Evolutionary conservation across 2,797 vertebrate species (phyloP).

Genomic region (Vireo griseus): DNA sequence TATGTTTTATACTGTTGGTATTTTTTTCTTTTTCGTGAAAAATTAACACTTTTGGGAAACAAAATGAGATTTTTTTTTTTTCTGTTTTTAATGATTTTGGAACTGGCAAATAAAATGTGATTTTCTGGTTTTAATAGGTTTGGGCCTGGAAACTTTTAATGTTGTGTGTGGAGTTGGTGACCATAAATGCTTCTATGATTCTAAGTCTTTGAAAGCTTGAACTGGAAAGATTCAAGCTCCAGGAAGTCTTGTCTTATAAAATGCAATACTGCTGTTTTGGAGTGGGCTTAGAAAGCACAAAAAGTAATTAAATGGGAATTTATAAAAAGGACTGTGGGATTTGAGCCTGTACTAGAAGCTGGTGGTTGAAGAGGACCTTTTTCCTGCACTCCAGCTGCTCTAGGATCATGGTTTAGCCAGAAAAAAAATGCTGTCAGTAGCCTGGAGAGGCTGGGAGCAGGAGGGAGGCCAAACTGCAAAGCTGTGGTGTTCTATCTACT

Average conservation of each 20-base stretch:
- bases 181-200: neutral
- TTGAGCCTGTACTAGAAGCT: neutral
- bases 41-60: constrained; percentile 19
- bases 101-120: constrained; percentile 49
- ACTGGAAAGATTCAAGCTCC: neutral
- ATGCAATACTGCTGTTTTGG: neutral
- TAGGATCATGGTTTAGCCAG: neutral
- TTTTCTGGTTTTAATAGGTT: constrained; percentile 28
- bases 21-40: neutral
- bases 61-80: neutral
- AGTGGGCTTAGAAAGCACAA: neutral
- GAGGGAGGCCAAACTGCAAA: neutral
- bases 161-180: neutral
- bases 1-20: neutral
- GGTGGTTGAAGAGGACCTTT: neutral
- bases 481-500: neutral
- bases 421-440: neutral
- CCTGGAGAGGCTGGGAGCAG: neutral
- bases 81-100: constrained; percentile 1
- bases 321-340: neutral
- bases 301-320: neutral
- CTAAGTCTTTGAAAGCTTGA: neutral
- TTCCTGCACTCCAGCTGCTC: neutral
- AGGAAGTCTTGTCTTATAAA: neutral
- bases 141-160: neutral